These are phyloP conservation scores for Mylabris phalerata DNA, from an alignment of 1,140 invertebrate species.

Conservation along the genomic window DNA sequence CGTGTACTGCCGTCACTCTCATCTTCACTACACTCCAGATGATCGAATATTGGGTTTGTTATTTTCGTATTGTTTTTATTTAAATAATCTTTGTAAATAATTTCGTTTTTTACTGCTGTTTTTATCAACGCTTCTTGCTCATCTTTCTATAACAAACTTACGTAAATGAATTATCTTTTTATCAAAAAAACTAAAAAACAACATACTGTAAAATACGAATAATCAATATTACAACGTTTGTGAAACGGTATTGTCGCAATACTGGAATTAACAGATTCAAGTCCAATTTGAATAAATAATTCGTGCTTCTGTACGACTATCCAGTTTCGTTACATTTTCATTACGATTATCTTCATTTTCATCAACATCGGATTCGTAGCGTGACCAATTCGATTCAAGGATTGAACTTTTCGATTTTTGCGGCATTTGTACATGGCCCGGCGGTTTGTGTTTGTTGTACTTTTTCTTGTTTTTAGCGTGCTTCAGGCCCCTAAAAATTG, in stretches of 20 bases:
- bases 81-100: conserved; percentile 18
- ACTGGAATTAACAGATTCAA: conserved; percentile 26
- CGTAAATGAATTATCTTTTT: neutral
- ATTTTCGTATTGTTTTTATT: neutral
- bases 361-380: conserved; percentile 23
- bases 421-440: conserved; percentile 10
- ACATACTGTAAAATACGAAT: conserved; percentile 31
- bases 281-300: conserved; percentile 29
- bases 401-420: conserved; percentile 16
- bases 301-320: conserved; percentile 16
- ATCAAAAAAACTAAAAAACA: neutral
- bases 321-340: neutral
- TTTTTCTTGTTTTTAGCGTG: conserved; percentile 26
- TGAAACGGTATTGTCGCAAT: conserved; percentile 29
- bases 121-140: conserved; percentile 9
- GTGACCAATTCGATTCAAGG: conserved; percentile 29
- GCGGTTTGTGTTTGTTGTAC: conserved; percentile 21
- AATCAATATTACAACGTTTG: conserved; percentile 23
- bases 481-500: conserved; percentile 20
- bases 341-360: neutral
- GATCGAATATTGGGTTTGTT: too few species aligned
- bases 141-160: conserved; percentile 12
- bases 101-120: conserved; percentile 1
- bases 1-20: neutral
- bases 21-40: too few species aligned